phyloP scores from a whole-genome alignment of 2,113 vertebrate species.

The Ptyas mucosa region DNA sequence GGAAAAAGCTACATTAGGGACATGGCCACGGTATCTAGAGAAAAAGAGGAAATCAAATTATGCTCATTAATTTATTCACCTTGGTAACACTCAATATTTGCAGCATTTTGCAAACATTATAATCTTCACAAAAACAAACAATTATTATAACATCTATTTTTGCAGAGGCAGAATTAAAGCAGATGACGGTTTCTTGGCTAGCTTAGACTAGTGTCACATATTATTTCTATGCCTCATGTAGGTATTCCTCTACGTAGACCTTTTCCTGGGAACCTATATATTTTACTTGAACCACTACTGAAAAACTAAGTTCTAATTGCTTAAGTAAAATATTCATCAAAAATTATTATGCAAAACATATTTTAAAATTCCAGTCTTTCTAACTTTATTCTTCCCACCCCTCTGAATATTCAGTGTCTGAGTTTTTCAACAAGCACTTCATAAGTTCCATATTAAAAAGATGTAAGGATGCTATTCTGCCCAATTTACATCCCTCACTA shows the following conservation, averaged over 20 bases:
- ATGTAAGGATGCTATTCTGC: neutral
- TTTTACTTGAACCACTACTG: neutral
- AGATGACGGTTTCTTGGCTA: neutral
- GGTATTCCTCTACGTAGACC: neutral
- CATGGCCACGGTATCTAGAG: conserved; percentile 59
- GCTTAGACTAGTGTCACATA: neutral
- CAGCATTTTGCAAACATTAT: neutral
- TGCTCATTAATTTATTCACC: neutral
- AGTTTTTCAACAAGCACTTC: neutral
- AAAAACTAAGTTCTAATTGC: neutral
- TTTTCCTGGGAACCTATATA: neutral
- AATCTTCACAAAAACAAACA: neutral
- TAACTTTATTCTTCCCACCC: neutral
- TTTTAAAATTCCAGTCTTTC: neutral
- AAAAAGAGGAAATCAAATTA: neutral
- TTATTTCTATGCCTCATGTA: neutral
- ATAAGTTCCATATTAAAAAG: neutral
- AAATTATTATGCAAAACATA: neutral
- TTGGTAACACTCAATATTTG: neutral
- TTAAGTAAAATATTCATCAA: neutral
- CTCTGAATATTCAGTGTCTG: neutral
- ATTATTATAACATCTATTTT: neutral
- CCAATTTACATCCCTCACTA: neutral
- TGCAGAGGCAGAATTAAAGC: neutral
- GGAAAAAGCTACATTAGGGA: conserved; percentile 49